Evolutionary conservation across 2,888 invertebrate species (phyloP).

Genomic region (Rugalucina vietnamica): DNA sequence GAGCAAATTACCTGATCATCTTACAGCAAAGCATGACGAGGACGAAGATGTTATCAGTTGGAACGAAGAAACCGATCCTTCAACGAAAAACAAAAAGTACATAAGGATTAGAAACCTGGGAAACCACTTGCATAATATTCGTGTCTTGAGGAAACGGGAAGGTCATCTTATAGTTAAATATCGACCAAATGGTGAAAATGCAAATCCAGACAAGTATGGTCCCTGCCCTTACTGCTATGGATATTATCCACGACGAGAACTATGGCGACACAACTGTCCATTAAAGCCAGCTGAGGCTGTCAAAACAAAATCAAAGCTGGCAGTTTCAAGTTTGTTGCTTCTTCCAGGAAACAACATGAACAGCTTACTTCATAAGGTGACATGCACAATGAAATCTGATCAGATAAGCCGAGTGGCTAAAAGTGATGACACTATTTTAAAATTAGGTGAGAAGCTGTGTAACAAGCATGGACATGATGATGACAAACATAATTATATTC

Average conservation of each 20-base stretch:
- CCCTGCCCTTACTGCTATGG: neutral
- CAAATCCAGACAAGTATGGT: neutral
- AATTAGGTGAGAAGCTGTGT: neutral
- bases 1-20: neutral
- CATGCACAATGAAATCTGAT: neutral
- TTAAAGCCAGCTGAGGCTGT: neutral
- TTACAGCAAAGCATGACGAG: neutral
- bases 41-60: neutral
- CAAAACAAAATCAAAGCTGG: neutral
- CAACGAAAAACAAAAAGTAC: neutral
- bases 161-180: neutral
- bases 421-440: neutral
- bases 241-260: neutral
- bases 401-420: neutral
- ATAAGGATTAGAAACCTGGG: neutral
- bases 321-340: neutral
- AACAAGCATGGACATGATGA: neutral
- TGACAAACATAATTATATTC: neutral
- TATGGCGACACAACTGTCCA: neutral
- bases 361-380: neutral
- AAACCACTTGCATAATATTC: neutral
- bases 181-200: neutral
- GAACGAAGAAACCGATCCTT: neutral
- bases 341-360: neutral
- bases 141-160: neutral